Evolutionary conservation across 1,140 invertebrate species (phyloP).

Genomic region (Charaxes varanes): DNA sequence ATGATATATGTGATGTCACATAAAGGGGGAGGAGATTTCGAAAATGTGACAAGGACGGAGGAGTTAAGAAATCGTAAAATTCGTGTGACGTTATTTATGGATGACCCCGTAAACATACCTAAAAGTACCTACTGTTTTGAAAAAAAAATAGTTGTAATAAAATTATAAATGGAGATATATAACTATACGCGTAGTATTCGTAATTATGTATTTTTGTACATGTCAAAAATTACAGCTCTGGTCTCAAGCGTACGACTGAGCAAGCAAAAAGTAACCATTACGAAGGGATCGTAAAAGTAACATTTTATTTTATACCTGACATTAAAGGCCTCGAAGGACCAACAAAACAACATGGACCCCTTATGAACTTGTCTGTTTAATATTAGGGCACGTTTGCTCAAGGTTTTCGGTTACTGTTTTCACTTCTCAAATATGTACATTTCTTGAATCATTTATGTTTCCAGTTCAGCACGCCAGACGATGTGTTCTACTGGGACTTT

Average conservation of each 20-base stretch:
- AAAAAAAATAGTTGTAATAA: too few relatives aligned
- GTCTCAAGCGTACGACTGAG: slow-evolving; percentile 1
- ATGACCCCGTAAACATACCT: too few relatives aligned
- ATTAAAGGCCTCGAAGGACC: slow-evolving; percentile 7
- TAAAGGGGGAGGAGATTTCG: too few relatives aligned
- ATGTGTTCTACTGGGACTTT: slow-evolving; percentile 9
- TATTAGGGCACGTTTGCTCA: slow-evolving; percentile 9
- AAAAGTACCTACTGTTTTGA: too few relatives aligned
- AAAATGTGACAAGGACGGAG: too few relatives aligned
- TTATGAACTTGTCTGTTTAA: slow-evolving; percentile 17
- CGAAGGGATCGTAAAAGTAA: slow-evolving; percentile 6
- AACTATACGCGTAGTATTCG: too few relatives aligned
- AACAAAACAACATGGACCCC: slow-evolving; percentile 4
- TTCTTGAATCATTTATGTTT: slow-evolving; percentile 21
- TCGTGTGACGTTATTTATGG: too few relatives aligned
- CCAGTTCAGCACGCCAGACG: slow-evolving; percentile 5
- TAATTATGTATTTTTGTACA: too few relatives aligned
- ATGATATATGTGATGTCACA: too few relatives aligned
- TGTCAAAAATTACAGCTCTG: background rate
- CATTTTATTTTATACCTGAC: slow-evolving; percentile 10
- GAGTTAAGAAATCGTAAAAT: too few relatives aligned
- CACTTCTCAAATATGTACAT: slow-evolving; percentile 23
- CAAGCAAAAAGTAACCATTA: slow-evolving; percentile 5
- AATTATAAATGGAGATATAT: too few relatives aligned
- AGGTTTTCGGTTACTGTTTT: slow-evolving; percentile 18